phyloP scores from a whole-genome alignment of 2,888 invertebrate species.

The Diplazon laetatorius region DNA sequence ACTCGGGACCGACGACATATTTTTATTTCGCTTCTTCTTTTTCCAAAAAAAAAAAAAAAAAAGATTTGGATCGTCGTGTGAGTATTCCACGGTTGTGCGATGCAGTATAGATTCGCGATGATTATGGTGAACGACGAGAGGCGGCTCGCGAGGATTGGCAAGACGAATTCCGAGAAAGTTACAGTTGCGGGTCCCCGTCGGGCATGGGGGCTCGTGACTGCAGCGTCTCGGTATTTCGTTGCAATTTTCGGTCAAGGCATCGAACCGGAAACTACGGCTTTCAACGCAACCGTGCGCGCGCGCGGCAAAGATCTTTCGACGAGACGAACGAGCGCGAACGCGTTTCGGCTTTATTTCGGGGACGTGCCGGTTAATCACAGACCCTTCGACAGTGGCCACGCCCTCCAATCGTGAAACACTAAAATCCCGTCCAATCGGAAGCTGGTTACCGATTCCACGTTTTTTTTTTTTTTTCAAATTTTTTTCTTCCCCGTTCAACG shows the following conservation, averaged over 20 bases:
- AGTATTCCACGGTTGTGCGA: no score
- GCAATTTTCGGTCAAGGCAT: slow-evolving; percentile 20
- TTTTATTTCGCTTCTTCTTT: no score
- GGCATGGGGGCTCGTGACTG: slow-evolving; percentile 13
- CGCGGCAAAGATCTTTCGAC: slow-evolving; percentile 7
- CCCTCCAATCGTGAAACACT: neutral
- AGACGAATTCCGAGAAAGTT: neutral
- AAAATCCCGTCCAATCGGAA: slow-evolving; percentile 26
- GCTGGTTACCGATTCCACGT: slow-evolving; percentile 29
- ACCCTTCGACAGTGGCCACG: slow-evolving; percentile 12
- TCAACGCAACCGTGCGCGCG: no score
- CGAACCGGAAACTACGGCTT: slow-evolving; percentile 48
- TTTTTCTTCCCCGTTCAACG: no score
- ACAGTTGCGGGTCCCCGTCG: no score
- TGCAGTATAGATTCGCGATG: no score
- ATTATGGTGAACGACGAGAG: no score
- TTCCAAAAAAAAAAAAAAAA: no score
- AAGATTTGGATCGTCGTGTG: no score
- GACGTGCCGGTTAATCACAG: slow-evolving; percentile 38
- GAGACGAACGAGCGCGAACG: neutral
- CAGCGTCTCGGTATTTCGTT: slow-evolving; percentile 32
- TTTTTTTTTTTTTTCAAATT: neutral
- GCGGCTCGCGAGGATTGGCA: no score
- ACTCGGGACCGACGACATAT: no score
- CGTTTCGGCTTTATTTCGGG: slow-evolving; percentile 23